These are phyloP conservation scores for Acleris holmiana DNA, from an alignment of 2,888 invertebrate genomes.

Conservation along the genomic window DNA sequence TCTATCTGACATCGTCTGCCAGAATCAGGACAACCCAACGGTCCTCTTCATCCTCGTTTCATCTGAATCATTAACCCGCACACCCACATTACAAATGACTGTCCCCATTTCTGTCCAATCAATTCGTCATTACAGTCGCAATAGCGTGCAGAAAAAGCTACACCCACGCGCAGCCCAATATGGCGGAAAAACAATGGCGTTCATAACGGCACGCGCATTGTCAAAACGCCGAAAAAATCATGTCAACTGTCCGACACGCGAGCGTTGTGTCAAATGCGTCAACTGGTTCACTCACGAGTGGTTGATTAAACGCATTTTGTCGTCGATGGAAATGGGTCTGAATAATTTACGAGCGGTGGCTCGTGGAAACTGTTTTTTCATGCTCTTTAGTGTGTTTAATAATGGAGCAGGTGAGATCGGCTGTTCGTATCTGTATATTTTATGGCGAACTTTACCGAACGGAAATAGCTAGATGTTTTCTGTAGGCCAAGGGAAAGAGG, in stretches of 20 bases:
- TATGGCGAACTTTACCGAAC: no score
- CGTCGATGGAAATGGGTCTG: constrained; percentile 30
- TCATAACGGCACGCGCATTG: constrained; percentile 66
- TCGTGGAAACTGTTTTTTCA: constrained; percentile 23
- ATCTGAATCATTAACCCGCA: constrained; percentile 70
- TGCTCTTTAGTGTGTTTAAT: constrained; percentile 32
- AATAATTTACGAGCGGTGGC: constrained; percentile 31
- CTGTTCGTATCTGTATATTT: constrained; percentile 27
- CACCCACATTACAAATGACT: constrained; percentile 71
- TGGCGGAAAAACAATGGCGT: constrained; percentile 69
- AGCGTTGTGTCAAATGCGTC: constrained; percentile 33
- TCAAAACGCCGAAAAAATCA: constrained; percentile 56
- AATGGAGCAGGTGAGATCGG: constrained; percentile 33
- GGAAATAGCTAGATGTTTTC: no score
- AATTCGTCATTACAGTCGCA: constrained; percentile 77
- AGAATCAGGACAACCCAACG: constrained; percentile 68
- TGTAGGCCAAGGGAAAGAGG: no score
- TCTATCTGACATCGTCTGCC: constrained; percentile 51
- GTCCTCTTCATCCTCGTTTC: constrained; percentile 60
- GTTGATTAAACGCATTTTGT: constrained; percentile 32
- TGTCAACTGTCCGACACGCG: constrained; percentile 50
- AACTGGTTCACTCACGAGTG: constrained; percentile 29
- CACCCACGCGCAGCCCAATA: constrained; percentile 70
- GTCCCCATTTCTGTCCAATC: constrained; percentile 73
- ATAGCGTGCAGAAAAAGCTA: constrained; percentile 70